These are phyloP conservation scores for Circaetus cinerascens DNA, from an alignment of 2,113 vertebrate species.

Conservation along the genomic window DNA sequence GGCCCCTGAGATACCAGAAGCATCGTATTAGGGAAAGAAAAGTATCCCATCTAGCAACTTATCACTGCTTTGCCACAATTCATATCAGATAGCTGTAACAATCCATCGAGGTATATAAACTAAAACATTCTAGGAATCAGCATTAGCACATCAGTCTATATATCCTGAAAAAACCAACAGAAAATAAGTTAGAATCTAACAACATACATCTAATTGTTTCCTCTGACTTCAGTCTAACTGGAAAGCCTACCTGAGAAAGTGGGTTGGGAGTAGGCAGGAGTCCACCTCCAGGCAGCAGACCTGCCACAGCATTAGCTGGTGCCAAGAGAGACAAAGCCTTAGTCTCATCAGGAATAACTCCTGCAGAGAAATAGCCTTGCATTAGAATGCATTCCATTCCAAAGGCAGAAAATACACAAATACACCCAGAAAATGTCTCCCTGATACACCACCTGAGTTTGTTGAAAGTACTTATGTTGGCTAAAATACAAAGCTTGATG, in stretches of 20 bases:
- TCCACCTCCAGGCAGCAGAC: conserved; percentile 97
- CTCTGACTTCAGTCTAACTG: neutral
- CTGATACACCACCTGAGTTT: conserved; percentile 85
- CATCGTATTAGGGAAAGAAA: neutral
- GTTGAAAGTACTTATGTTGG: conserved; percentile 84
- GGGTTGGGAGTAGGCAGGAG: conserved; percentile 97
- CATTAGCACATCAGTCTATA: neutral
- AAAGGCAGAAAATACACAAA: conserved; percentile 86
- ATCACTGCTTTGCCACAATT: fast-evolving
- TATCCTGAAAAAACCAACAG: neutral
- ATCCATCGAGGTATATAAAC: fast-evolving
- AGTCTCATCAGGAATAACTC: conserved; percentile 99
- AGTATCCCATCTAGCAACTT: neutral
- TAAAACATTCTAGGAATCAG: fast-evolving
- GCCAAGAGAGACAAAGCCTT: conserved; percentile 99
- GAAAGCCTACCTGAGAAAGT: conserved; percentile 81
- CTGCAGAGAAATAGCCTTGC: conserved; percentile 85
- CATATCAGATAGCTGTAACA: neutral
- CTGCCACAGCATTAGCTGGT: conserved; percentile 98
- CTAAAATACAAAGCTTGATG: conserved; percentile 82
- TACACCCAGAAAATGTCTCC: conserved; percentile 85
- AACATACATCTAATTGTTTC: fast-evolving
- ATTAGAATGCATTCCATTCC: conserved; percentile 73
- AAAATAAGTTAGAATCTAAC: too few relatives aligned
- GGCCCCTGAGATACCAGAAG: neutral